Conservation (phyloP, 1,140 invertebrate species). For the Drosophila yakuba region DNA sequence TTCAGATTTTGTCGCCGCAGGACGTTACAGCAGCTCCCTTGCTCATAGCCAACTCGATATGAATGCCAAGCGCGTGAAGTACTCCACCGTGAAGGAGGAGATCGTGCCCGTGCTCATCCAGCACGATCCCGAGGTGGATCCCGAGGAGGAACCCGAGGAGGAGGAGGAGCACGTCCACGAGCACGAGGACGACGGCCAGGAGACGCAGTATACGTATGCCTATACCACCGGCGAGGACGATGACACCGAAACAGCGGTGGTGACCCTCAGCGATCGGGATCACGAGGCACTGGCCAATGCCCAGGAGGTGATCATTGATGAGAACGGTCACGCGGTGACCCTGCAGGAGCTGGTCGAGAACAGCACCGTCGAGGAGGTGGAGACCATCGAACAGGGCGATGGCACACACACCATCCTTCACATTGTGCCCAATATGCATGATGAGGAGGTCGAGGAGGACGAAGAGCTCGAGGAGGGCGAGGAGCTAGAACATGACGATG, state of each 20-base stretch:
- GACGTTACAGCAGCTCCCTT: too few relatives aligned
- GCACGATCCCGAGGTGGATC: conserved; percentile 39
- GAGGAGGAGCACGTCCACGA: conserved; percentile 21
- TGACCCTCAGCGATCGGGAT: conserved; percentile 61
- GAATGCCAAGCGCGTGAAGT: conserved; percentile 77
- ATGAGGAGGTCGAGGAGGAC: conserved; percentile 35
- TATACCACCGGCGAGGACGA: conserved; percentile 70
- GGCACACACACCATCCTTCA: conserved; percentile 79
- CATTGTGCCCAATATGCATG: conserved; percentile 64
- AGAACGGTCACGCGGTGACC: conserved; percentile 76
- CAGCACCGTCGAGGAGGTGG: conserved; percentile 76
- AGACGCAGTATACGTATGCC: conserved; percentile 73
- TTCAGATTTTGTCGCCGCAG: too few relatives aligned
- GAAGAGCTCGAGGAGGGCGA: conserved; percentile 27
- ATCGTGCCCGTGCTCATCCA: conserved; percentile 76
- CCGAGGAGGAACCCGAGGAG: conserved; percentile 34
- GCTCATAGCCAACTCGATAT: conserved; percentile 24
- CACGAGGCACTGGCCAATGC: conserved; percentile 64
- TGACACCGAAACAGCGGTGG: conserved; percentile 67
- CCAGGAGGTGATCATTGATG: conserved; percentile 80
- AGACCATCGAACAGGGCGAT: conserved; percentile 77
- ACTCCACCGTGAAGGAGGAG: conserved; percentile 59
- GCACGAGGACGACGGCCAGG: conserved; percentile 30
- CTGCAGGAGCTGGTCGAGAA: conserved; percentile 78
- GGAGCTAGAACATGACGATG: conserved; percentile 43